Evolutionary conservation across 2,888 invertebrate genomes (phyloP).

Genomic region (Chrysotoxum bicinctum): DNA sequence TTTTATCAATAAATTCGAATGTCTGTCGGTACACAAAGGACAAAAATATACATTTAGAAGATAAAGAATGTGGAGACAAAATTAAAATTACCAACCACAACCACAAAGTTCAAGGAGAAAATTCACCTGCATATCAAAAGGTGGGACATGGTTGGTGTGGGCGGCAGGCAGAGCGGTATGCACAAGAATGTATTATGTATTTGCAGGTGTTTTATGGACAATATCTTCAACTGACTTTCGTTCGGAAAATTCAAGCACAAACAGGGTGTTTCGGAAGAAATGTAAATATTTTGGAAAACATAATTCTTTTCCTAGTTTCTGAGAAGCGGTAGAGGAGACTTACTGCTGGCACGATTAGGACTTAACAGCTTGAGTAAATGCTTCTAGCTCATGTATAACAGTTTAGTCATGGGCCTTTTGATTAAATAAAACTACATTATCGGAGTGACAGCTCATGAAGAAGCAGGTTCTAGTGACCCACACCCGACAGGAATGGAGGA

Average conservation of each 20-base stretch:
- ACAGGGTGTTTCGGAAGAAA: background rate
- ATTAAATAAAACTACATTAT: too few species aligned
- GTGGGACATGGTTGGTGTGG: background rate
- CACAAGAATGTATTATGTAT: background rate
- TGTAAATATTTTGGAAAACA: too few species aligned
- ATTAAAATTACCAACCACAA: conserved; percentile 37
- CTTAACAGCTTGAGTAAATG: too few species aligned
- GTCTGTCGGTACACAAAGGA: conserved; percentile 26
- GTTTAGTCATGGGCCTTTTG: too few species aligned
- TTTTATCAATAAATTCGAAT: conserved; percentile 51
- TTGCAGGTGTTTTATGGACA: conserved; percentile 10
- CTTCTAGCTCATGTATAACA: too few species aligned
- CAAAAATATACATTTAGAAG: conserved; percentile 11
- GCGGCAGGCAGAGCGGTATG: background rate
- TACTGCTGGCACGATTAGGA: too few species aligned
- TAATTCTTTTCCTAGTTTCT: too few species aligned
- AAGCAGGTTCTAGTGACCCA: too few species aligned
- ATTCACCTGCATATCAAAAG: conserved; percentile 32
- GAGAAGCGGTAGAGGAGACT: too few species aligned
- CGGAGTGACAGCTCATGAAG: too few species aligned
- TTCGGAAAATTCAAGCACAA: background rate
- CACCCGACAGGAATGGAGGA: too few species aligned
- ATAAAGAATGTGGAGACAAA: conserved; percentile 23
- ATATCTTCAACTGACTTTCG: background rate
- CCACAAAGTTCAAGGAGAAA: conserved; percentile 53